These are phyloP conservation scores for Drosophila teissieri DNA, from an alignment of 1,140 invertebrate species.

Conservation along the genomic window DNA sequence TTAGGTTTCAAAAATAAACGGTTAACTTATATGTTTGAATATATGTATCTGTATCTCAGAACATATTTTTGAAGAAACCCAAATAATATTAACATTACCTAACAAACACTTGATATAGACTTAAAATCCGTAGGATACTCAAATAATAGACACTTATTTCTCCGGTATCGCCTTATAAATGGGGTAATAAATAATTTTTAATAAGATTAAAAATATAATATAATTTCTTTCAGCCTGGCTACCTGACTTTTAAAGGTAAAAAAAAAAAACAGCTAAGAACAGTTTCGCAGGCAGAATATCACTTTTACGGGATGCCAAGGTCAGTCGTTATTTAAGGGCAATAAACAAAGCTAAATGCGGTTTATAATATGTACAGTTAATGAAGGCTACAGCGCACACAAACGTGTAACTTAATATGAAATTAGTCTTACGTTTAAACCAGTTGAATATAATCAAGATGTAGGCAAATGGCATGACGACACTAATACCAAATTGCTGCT, in stretches of 20 bases:
- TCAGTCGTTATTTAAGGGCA: slow-evolving; percentile 42
- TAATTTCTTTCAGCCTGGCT: too few relatives aligned
- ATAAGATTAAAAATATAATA: neutral
- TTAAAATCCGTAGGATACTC: neutral
- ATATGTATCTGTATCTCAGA: neutral
- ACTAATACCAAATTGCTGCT: slow-evolving; percentile 17
- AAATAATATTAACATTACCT: neutral
- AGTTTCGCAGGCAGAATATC: slow-evolving; percentile 7
- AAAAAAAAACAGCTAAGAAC: neutral
- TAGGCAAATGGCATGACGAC: slow-evolving; percentile 24
- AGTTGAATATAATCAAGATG: slow-evolving; percentile 34
- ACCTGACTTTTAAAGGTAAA: neutral
- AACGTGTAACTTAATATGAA: slow-evolving; percentile 34
- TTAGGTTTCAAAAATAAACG: too few relatives aligned
- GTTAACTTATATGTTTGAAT: neutral
- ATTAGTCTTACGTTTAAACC: slow-evolving; percentile 28
- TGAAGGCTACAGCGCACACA: slow-evolving; percentile 19
- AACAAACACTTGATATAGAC: too few relatives aligned
- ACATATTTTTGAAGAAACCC: neutral
- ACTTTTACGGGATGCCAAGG: slow-evolving; percentile 25
- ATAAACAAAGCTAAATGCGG: slow-evolving; percentile 36
- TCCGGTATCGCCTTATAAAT: too few relatives aligned
- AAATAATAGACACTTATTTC: too few relatives aligned
- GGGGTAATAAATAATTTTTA: too few relatives aligned
- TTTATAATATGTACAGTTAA: slow-evolving; percentile 34